These are phyloP conservation scores for Diadophis punctatus DNA, from an alignment of 2,113 vertebrate species.

Conservation along the genomic window DNA sequence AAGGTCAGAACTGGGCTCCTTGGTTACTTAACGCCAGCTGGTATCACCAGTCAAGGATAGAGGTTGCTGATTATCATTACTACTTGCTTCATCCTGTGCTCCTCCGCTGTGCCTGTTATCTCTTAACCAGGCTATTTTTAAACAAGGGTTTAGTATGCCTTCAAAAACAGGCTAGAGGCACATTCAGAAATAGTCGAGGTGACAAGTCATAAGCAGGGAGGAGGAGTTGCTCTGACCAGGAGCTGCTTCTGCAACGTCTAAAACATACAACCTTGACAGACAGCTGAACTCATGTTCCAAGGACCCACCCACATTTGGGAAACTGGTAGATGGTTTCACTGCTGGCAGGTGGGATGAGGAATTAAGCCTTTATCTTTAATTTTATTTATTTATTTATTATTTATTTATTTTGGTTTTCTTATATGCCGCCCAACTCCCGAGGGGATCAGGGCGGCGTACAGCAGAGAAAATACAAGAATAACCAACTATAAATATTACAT, in stretches of 20 bases:
- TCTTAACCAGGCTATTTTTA: not conserved
- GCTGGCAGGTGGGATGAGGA: not conserved
- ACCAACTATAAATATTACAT: no score
- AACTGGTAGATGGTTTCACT: not conserved
- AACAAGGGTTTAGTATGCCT: not conserved
- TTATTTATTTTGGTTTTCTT: no score
- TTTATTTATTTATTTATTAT: no score
- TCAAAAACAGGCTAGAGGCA: not conserved
- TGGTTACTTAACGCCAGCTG: not conserved
- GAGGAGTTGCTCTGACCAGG: not conserved
- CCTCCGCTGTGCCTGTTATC: not conserved
- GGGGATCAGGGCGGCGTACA: no score
- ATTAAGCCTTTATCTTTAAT: not conserved
- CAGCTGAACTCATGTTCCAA: not conserved
- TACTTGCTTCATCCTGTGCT: not conserved
- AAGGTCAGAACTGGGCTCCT: not conserved
- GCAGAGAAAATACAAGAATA: no score
- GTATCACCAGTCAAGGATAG: not conserved
- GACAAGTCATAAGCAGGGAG: not conserved
- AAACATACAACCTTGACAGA: not conserved
- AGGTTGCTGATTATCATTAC: not conserved
- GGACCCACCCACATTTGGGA: not conserved
- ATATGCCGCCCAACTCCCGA: no score
- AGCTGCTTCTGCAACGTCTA: not conserved
- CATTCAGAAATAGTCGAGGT: not conserved